These are phyloP conservation scores for Ypsolopha sequella DNA, from an alignment of 2,888 invertebrate species.

Conservation along the genomic window DNA sequence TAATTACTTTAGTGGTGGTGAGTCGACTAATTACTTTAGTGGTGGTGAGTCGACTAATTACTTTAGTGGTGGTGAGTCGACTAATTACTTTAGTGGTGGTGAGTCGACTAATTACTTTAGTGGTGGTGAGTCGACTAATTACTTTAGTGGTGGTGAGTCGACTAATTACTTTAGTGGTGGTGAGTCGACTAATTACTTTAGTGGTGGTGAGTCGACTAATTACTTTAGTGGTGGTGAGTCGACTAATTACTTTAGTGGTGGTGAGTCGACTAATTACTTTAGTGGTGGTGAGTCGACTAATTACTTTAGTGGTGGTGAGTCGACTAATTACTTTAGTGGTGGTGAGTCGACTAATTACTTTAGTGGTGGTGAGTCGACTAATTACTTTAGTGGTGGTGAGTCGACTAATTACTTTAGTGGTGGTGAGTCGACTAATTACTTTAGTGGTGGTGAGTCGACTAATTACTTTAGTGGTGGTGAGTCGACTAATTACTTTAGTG, in stretches of 20 bases:
- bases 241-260: slow-evolving; percentile 3
- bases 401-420: slow-evolving; percentile 2
- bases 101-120: slow-evolving; percentile 1
- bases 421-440: not conserved
- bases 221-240: slow-evolving; percentile 1
- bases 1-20: slow-evolving; percentile 3
- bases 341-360: not conserved
- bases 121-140: slow-evolving; percentile 1
- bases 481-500: slow-evolving; percentile 1
- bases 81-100: slow-evolving; percentile 3
- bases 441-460: slow-evolving; percentile 2
- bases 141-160: slow-evolving; percentile 1
- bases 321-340: slow-evolving; percentile 3
- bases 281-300: slow-evolving; percentile 1
- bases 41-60: slow-evolving; percentile 1
- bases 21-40: not conserved
- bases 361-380: slow-evolving; percentile 1
- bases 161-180: slow-evolving; percentile 3
- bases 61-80: slow-evolving; percentile 1
- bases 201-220: slow-evolving; percentile 1
- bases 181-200: slow-evolving; percentile 1
- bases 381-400: slow-evolving; percentile 2
- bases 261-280: slow-evolving; percentile 1
- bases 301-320: slow-evolving; percentile 2
- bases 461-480: slow-evolving; percentile 3